Evolutionary conservation across 2,797 vertebrate genomes (phyloP).

Genomic region (Lithobates sylvaticus): DNA sequence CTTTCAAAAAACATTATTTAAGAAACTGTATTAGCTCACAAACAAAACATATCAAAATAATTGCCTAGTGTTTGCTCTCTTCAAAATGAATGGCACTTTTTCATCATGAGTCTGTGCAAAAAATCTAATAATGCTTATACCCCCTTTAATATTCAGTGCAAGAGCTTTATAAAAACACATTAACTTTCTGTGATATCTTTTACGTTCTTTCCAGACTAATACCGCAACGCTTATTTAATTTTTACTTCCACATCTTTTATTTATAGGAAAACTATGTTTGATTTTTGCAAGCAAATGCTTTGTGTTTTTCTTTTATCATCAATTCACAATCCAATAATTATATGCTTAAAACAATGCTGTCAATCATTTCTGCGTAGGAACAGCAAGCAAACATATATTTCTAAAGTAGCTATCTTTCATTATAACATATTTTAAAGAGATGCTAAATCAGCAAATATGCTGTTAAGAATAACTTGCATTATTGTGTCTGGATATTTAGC

Average conservation of each 20-base stretch:
- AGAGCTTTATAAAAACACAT: slow-evolving; percentile 35
- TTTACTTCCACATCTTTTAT: background rate
- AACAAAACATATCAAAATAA: background rate
- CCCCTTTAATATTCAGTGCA: slow-evolving; percentile 25
- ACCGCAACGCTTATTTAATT: slow-evolving; percentile 27
- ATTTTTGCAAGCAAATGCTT: slow-evolving; percentile 24
- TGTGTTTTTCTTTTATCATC: slow-evolving; percentile 21
- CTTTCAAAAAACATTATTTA: background rate
- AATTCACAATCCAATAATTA: slow-evolving; percentile 51
- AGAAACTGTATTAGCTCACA: background rate
- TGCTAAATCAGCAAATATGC: slow-evolving; percentile 66
- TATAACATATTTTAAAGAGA: slow-evolving; percentile 68
- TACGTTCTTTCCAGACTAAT: slow-evolving; percentile 5
- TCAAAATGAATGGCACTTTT: background rate
- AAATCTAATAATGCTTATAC: background rate
- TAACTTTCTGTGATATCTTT: slow-evolving; percentile 33
- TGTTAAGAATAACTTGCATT: slow-evolving; percentile 63
- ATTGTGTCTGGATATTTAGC: background rate
- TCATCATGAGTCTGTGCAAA: background rate
- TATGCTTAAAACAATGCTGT: slow-evolving; percentile 63
- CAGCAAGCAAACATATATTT: slow-evolving; percentile 64
- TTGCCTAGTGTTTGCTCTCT: background rate
- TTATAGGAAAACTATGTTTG: slow-evolving; percentile 9
- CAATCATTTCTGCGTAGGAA: slow-evolving; percentile 64
- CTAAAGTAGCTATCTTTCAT: slow-evolving; percentile 65